Base-by-base conservation (phyloP, 2,888 invertebrate genomes). In the Sympetrum striolatum region DNA sequence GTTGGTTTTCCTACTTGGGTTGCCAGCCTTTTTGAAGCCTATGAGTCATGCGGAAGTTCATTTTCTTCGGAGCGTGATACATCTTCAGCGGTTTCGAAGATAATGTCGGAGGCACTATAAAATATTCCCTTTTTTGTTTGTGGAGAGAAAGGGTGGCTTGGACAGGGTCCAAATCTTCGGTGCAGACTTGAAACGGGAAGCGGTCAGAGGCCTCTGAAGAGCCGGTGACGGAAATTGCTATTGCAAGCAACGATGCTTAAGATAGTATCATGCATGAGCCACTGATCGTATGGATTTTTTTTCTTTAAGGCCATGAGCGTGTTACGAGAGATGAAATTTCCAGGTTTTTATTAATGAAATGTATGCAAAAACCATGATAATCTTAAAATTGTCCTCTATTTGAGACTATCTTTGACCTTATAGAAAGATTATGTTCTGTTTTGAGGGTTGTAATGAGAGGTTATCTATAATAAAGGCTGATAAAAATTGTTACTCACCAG, bases 401-500 rank as follows among this genome's bases (percentile, higher is more conserved):
- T 18, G 53, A 53, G 53, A 18, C 53, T 18, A 3, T 1, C 15
- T n/a, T n/a, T n/a, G n/a, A n/a, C n/a, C n/a, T 44, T 44, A 8
- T 44, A 10, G 44, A 6, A 44, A 44, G 10, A 44, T 8, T 8
- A 44, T 44, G 44, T 8, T 8, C 44, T 44, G 10, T 44, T 44
- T 44, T 44, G 44, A 44, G 0, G 44, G 0, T 8, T 44, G 4
- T 44, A 3, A 44, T 44, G 6, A 44, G 10, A 44, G 4, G 0
- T 44, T 8, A 18, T 53, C 53, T 18, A 18, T 18, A 1, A 53
- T 1, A 53, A n/a, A 53, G 53, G 1, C 18, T 15, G 8, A 53
- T 14, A n/a, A 31, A 73, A 31, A 25, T 25, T 73, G 25, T 5
- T 8, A 92, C 94, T 94, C 92, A 96, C 96, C 96, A 92, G 96